phyloP scores from a whole-genome alignment of 2,888 invertebrate genomes.

The Malthinus seriepunctatus region DNA sequence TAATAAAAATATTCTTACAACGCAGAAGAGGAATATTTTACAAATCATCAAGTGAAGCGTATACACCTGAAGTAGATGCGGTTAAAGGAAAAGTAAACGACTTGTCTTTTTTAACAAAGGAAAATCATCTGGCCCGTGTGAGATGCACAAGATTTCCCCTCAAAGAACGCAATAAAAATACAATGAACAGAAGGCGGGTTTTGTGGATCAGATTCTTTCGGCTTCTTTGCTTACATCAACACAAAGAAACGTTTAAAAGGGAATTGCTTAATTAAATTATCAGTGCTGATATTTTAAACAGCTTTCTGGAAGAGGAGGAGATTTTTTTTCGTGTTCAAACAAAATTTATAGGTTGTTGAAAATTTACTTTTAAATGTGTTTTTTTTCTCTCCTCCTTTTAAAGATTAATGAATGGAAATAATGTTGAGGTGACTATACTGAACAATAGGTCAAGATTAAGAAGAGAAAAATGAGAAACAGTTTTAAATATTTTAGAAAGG shows the following conservation, averaged over 20 bases:
- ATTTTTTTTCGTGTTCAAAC: too few relatives aligned
- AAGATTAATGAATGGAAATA: too few relatives aligned
- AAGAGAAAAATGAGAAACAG: too few relatives aligned
- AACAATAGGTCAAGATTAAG: too few relatives aligned
- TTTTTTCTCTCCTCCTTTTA: too few relatives aligned
- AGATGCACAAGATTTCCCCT: conserved; percentile 38
- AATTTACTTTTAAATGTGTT: too few relatives aligned
- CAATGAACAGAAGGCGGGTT: conserved; percentile 37
- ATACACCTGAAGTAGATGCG: conserved; percentile 38
- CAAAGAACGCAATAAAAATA: conserved; percentile 48
- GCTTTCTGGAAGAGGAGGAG: conserved; percentile 37
- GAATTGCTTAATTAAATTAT: conserved; percentile 56
- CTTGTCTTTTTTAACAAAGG: conserved; percentile 35
- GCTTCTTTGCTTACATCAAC: conserved; percentile 43
- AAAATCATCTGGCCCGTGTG: conserved; percentile 43
- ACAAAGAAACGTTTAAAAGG: conserved; percentile 49
- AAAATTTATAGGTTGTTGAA: too few relatives aligned
- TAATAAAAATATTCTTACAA: conserved; percentile 38
- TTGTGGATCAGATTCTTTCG: conserved; percentile 41
- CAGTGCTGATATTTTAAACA: conserved; percentile 54
- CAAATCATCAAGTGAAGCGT: conserved; percentile 42
- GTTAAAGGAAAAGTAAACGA: conserved; percentile 11
- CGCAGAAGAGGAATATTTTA: conserved; percentile 29
- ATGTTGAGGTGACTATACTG: too few relatives aligned
- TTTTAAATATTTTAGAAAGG: too few relatives aligned